Percentiles rank a stretch among this genome's conserved stretches.
phyloP scores from a whole-genome alignment of 2,113 vertebrate species.

The Acanthisitta chloris region DNA sequence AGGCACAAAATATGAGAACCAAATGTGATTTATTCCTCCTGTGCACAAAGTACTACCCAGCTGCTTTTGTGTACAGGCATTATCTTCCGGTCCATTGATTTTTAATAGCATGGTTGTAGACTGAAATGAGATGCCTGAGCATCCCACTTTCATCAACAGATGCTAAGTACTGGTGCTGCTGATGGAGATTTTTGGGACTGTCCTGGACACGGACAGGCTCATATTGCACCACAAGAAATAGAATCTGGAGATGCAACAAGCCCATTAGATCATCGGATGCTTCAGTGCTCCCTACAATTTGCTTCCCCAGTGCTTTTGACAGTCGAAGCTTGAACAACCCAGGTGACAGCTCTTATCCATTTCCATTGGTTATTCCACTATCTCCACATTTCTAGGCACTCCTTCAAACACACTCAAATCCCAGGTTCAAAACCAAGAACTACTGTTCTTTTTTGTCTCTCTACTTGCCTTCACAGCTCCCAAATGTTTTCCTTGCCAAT shows the following conservation, averaged over 20 bases:
- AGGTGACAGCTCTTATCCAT: background rate
- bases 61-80: background rate
- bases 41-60: background rate
- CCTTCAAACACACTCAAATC: background rate
- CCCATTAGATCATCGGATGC: background rate
- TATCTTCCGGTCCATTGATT: constrained; percentile 15
- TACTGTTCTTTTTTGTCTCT: background rate
- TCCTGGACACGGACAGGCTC: background rate
- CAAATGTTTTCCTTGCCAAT: background rate
- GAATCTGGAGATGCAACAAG: background rate
- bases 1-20: background rate
- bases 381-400: background rate
- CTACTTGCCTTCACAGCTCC: background rate
- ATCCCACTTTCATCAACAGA: background rate
- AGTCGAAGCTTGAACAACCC: background rate
- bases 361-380: background rate
- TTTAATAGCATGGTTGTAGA: background rate
- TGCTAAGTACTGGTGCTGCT: background rate
- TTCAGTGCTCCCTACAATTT: background rate
- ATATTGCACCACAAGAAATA: background rate
- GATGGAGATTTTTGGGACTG: background rate
- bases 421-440: background rate
- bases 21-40: background rate
- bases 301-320: background rate
- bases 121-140: background rate